These are phyloP conservation scores for Galerucella pusilla DNA, from an alignment of 2,888 invertebrate species.

Conservation along the genomic window DNA sequence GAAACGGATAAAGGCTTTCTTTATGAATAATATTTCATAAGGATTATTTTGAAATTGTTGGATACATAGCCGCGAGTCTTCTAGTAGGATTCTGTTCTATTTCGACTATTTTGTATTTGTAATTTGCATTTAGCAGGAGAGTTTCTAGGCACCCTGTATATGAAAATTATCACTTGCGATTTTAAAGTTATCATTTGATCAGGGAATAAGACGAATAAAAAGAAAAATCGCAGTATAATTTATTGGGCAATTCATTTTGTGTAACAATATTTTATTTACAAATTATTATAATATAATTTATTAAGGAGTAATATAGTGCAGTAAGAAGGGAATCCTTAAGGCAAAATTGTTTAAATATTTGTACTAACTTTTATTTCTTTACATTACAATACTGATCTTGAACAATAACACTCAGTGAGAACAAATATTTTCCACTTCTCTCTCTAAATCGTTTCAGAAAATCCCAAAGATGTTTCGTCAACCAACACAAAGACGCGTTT, in stretches of 20 bases:
- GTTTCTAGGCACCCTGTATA: too few species aligned
- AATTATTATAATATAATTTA: constrained; percentile 37
- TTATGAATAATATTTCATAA: too few species aligned
- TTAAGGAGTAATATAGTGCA: constrained; percentile 32
- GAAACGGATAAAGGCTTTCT: too few species aligned
- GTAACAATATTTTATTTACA: constrained; percentile 44
- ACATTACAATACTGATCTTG: constrained; percentile 31
- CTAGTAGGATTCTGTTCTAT: too few species aligned
- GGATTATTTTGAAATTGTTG: too few species aligned
- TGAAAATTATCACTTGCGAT: too few species aligned
- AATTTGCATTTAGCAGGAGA: too few species aligned
- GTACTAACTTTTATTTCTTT: constrained; percentile 35
- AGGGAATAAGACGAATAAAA: constrained; percentile 7
- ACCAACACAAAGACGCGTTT: background rate
- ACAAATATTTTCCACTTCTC: constrained; percentile 19
- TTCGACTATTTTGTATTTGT: too few species aligned
- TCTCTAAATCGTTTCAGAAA: background rate
- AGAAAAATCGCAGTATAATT: constrained; percentile 30
- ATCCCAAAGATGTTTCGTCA: background rate
- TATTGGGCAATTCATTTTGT: constrained; percentile 38
- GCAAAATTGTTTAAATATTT: constrained; percentile 32
- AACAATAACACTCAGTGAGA: constrained; percentile 20
- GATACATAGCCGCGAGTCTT: too few species aligned
- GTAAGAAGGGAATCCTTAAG: constrained; percentile 30
- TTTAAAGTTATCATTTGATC: background rate